Percentiles rank a stretch among this genome's conserved stretches.
Conservation (phyloP, 2,888 invertebrate genomes). For the Drosophila conformis region DNA sequence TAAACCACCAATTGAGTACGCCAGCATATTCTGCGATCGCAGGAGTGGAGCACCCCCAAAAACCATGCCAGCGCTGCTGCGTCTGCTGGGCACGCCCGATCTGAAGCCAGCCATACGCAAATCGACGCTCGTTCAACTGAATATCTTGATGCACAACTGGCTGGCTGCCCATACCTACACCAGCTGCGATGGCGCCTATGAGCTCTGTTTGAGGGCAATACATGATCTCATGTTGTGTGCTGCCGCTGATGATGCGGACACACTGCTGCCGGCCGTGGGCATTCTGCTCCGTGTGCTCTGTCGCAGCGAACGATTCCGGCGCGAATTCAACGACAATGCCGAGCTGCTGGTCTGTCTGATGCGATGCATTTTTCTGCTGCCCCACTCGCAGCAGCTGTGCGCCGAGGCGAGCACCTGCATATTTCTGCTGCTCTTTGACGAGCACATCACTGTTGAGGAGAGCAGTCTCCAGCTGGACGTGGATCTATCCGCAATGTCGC, state of each 20-base stretch:
- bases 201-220: conserved; percentile 8
- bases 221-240: conserved; percentile 18
- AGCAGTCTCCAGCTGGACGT: conserved; percentile 51
- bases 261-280: conserved; percentile 74
- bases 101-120: no score
- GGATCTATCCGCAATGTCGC: conserved; percentile 39
- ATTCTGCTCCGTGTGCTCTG: conserved; percentile 47
- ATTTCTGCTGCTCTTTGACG: conserved; percentile 75
- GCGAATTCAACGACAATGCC: conserved; percentile 45
- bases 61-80: no score
- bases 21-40: conserved; percentile 66
- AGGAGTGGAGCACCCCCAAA: background rate
- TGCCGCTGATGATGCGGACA: conserved; percentile 4
- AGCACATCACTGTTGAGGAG: conserved; percentile 57
- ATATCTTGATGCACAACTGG: no score
- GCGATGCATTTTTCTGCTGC: conserved; percentile 76
- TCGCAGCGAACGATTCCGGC: conserved; percentile 69
- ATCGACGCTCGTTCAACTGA: no score
- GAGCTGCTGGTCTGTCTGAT: conserved; percentile 59
- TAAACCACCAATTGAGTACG: conserved; percentile 60
- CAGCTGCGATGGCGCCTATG: conserved; percentile 3
- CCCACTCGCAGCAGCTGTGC: conserved; percentile 69
- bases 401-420: conserved; percentile 75
- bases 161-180: no score
- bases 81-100: no score